Base-by-base conservation (phyloP, 1,140 invertebrate genomes). In the Penaeus indicus region DNA sequence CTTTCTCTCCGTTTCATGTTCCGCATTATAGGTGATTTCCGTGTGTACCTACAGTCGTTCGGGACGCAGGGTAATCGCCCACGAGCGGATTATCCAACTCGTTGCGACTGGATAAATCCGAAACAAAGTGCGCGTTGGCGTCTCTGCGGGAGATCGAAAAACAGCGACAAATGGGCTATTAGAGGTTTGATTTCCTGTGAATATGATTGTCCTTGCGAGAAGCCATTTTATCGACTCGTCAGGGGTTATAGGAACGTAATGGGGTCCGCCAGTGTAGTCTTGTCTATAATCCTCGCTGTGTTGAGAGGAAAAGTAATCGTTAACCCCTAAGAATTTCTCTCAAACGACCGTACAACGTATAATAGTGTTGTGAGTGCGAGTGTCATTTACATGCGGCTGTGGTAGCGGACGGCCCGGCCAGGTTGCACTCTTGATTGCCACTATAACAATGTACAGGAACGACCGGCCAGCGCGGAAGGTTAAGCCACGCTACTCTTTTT, bases 101-200 rank as follows among this genome's bases (percentile, higher is more conserved):
- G 54, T 54, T 16, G 10, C 54, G 54, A 54, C 54, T 54, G 54
- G 21, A 47, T 54, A 47, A 47, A 64, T n/a, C 22, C 27, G 60
- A 63, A 32, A 3, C 22, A 25, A 22, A 61, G 18, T 47, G 32
- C 25, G 38, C 22, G 82, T 22, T 42, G 62, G 62, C n/a, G 25
- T 38, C 25, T 1, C 18, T 0, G 22, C 63, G 22, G 19, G 61
- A 21, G 86, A 88, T 18, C 86, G 80, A 88, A 88, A 62, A 25
- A 18, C 22, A 54, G 47, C 21, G 84, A 62, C 67, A 61, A 82
- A 77, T 83, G 42, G 78, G 47, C 67, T 82, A 75, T 83, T 83
- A 83, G 86, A 38, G 80, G 86, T 88, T 88, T 88, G 86, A 88
- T 88, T 88, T 88, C 86, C 86, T 88, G 86, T 88, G 86, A 83